Evolutionary conservation across 2,797 vertebrate genomes (phyloP), one percentile per base, ranked within the genome.

Genomic region (Liparis tanakae): DNA sequence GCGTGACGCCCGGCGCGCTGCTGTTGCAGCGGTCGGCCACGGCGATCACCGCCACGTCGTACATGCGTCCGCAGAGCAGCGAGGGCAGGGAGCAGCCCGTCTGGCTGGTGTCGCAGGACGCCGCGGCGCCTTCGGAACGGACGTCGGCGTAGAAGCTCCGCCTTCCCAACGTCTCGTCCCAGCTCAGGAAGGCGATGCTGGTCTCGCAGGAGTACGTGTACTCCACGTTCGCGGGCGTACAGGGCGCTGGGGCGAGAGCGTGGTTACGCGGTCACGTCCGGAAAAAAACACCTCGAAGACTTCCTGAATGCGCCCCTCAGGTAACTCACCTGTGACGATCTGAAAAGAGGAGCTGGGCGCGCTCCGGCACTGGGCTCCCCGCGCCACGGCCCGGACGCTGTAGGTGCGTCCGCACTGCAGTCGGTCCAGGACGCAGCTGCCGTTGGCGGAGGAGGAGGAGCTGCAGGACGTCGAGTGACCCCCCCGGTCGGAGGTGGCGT

Each of bases 381-480:
- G 67, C 30, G 93, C 82, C 0, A 84, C 74, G 1, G 83, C 90
- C 0, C 69, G 59, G 44, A 80, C 76, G 0, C 64, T 89, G 86
- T 95, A 95, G 2, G 58, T 91, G 69, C 91, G 70, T 69, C 94
- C 94, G 70, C 94, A 95, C n/a, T 2, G 68, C 14, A 95, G 83
- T 0, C 71, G 30, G 3, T 73, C 56, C 57, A 95, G 82, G 8
- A 86, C 70, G 67, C 94, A 95, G 83, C 70, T 92, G 74, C 22
- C 74, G 64, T 69, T 70, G 37, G 65, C 44, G 64, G 83, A 67
- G 4, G 65, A 48, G 64, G 83, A 67, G 4, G 92, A 92, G 68
- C 20, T 87, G 70, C 94, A 95, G 48, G 67, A 86, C 0, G 76
- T 39, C 0, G 51, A n/a, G 60, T 91, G 72, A 44, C 90, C 91